Conservation (phyloP, 2,113 vertebrate genomes). For the Thunnus maccoyii region DNA sequence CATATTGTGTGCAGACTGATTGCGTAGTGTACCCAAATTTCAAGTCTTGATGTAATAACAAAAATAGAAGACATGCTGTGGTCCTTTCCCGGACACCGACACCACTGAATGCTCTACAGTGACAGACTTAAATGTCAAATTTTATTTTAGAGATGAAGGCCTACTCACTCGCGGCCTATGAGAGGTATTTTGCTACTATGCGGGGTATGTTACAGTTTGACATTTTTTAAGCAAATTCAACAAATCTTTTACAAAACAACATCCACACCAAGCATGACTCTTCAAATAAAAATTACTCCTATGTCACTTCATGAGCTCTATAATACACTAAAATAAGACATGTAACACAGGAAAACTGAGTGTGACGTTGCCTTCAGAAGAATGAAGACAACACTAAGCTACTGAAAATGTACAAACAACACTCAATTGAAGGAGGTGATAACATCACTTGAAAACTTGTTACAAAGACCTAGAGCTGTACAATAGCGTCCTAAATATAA, state of each 20-base stretch:
- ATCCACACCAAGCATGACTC: constrained; percentile 19
- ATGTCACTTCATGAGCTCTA: constrained; percentile 9
- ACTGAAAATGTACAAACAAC: constrained; percentile 67
- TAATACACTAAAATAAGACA: constrained; percentile 52
- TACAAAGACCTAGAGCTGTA: constrained; percentile 76
- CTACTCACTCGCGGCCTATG: background rate
- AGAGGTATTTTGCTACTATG: constrained; percentile 24
- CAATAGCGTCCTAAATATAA: constrained; percentile 66
- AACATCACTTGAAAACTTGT: constrained; percentile 74
- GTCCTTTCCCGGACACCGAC: background rate
- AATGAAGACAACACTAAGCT: constrained; percentile 15
- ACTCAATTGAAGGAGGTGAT: constrained; percentile 39
- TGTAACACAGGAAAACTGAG: constrained; percentile 43
- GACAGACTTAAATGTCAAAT: constrained; percentile 11
- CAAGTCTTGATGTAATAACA: background rate
- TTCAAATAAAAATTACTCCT: background rate
- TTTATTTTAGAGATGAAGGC: constrained; percentile 38
- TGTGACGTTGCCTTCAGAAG: constrained; percentile 7
- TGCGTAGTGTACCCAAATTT: background rate
- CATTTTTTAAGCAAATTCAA: constrained; percentile 11
- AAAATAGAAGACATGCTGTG: background rate
- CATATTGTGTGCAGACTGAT: background rate
- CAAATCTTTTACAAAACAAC: constrained; percentile 34
- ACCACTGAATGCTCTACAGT: constrained; percentile 19
- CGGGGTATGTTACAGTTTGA: background rate